phyloP scores from a whole-genome alignment of 2,797 vertebrate genomes.

The Ctenosaura bakeri region DNA sequence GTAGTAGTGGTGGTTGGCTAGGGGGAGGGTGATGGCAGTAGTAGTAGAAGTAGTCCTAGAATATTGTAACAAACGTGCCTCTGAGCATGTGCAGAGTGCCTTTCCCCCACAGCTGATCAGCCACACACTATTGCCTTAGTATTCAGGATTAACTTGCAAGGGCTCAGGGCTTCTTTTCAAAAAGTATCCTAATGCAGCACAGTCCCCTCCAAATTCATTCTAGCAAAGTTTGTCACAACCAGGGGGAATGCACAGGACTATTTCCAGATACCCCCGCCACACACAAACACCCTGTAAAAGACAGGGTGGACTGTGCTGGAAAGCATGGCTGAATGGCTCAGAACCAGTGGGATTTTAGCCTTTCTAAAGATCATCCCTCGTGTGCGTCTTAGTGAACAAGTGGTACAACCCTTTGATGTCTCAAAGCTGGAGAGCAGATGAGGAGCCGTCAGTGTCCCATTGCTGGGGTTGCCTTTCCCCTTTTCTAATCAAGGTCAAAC shows the following conservation, averaged over 20 bases:
- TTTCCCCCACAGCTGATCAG: background rate
- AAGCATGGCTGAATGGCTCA: background rate
- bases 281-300: too few relatives aligned
- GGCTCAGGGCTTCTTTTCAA: background rate
- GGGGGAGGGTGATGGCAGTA: too few relatives aligned
- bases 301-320: background rate
- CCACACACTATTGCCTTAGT: background rate
- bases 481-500: constrained; percentile 78
- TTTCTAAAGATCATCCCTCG: constrained; percentile 55
- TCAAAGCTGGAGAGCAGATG: constrained; percentile 71
- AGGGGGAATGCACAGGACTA: background rate
- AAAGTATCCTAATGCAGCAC: background rate
- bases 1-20: too few relatives aligned
- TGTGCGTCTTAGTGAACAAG: constrained; percentile 57
- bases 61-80: background rate
- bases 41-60: background rate
- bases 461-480: constrained; percentile 67
- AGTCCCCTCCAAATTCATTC: background rate
- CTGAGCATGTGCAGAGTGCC: background rate
- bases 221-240: background rate
- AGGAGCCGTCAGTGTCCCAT: constrained; percentile 68
- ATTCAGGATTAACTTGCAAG: background rate
- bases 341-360: constrained; percentile 53
- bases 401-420: constrained; percentile 72
- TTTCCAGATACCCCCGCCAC: background rate